These are phyloP conservation scores for Hiodon tergisus DNA, from an alignment of 2,113 vertebrate species.

Conservation along the genomic window DNA sequence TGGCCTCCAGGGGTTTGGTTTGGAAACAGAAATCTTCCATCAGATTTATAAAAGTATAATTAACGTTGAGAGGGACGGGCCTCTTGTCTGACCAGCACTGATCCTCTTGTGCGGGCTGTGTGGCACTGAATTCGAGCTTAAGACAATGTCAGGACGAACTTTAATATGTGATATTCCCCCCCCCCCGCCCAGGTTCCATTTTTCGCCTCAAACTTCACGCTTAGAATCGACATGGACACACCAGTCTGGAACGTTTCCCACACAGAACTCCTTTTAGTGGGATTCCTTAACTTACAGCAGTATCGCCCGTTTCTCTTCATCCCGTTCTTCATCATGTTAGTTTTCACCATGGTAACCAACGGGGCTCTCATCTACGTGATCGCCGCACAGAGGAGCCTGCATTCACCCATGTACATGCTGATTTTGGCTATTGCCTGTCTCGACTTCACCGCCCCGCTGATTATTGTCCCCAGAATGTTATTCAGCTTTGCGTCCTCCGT, in stretches of 20 bases:
- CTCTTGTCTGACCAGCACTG: too few relatives aligned
- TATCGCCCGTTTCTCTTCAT: constrained; percentile 23
- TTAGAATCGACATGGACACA: constrained; percentile 6
- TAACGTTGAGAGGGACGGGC: too few relatives aligned
- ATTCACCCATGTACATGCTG: constrained; percentile 48
- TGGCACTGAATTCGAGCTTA: too few relatives aligned
- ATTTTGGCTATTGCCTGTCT: constrained; percentile 39
- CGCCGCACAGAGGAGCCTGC: constrained; percentile 27
- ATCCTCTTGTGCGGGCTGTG: too few relatives aligned
- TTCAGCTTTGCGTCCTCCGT: constrained; percentile 29
- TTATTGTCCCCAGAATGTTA: constrained; percentile 28
- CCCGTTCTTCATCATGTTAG: constrained; percentile 28
- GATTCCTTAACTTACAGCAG: constrained; percentile 23
- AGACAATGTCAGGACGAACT: too few relatives aligned
- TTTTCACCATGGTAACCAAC: constrained; percentile 29
- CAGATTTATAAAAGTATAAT: neutral
- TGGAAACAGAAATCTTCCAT: too few relatives aligned
- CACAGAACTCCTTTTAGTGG: constrained; percentile 24
- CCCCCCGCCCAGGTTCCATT: neutral
- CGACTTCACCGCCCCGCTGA: constrained; percentile 28
- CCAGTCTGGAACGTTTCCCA: constrained; percentile 22
- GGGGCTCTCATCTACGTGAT: constrained; percentile 27
- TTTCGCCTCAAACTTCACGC: too few relatives aligned
- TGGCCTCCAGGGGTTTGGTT: too few relatives aligned
- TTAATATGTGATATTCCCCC: neutral